Base-by-base conservation (phyloP, 2,888 invertebrate species). In the Isoperla grammatica region DNA sequence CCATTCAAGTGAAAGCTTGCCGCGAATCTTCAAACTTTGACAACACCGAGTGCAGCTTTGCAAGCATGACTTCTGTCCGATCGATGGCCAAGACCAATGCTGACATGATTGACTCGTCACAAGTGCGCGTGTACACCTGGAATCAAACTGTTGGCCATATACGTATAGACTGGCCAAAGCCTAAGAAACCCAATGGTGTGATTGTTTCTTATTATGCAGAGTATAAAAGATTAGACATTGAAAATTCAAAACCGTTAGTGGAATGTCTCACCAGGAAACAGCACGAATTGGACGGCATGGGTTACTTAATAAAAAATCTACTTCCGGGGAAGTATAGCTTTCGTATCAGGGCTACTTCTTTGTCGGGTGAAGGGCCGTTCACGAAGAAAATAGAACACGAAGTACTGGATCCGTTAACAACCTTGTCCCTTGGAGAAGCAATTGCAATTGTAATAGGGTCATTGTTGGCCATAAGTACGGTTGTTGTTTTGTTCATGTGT, bases 261-360 rank as follows among this genome's bases (percentile, higher is more conserved):
- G 71, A 72, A 11, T 87, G 87, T 67, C 73, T 83, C 1, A 74
- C 79, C 0, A 70, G 74, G 23, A 67, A 67, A 23, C 63, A 69
- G 1, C 68, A 71, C 60, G 69, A 60, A 19, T 12, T 12, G 13
- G 23, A 20, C 1, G 48, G 55, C 1, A 46, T 42, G 9, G 29
- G 48, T 23, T 17, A 42, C 40, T 37, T 49, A n/a, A 37, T 79
- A 13, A 56, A 17, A 11, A 40, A 43, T 65, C 72, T 90, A 37
- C 76, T 79, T 42, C 79, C 90, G 39, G 94, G 94, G 22, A 92
- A 90, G 76, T 94, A 94, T 74, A 88, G 87, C 65, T 77, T 93
- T 53, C 79, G 80, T 65, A 80, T 95, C 12, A 81, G 82, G 60
- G 90, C 92, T 8, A 83, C 85, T 55, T 89, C 94, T 9, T 78